These are phyloP conservation scores for Typhlomys cinereus DNA, from an alignment of 2,113 vertebrate species.

Conservation along the genomic window DNA sequence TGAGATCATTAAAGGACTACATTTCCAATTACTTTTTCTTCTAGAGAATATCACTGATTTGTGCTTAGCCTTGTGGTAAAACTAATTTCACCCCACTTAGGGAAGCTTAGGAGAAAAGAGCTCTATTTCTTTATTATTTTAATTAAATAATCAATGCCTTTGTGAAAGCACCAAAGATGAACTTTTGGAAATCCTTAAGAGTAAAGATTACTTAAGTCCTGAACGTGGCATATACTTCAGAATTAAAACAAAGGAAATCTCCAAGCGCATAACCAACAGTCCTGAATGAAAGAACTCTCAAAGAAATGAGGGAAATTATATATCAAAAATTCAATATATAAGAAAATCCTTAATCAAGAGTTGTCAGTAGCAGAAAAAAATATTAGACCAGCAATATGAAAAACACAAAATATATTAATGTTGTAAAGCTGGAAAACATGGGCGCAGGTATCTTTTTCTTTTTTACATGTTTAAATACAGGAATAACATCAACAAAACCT, in stretches of 20 bases:
- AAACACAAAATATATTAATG: neutral
- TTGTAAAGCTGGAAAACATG: no score
- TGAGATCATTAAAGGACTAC: neutral
- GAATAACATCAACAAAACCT: neutral
- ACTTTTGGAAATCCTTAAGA: neutral
- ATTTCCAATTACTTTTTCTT: neutral
- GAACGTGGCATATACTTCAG: neutral
- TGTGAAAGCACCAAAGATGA: neutral
- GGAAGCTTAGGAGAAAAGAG: neutral
- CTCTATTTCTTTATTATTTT: neutral
- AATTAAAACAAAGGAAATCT: slow-evolving; percentile 39
- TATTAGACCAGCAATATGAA: neutral
- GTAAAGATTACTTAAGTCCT: slow-evolving; percentile 16
- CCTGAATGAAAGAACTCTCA: slow-evolving; percentile 1
- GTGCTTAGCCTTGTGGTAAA: neutral
- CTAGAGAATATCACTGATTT: neutral
- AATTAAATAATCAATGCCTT: slow-evolving; percentile 13
- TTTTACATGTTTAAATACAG: neutral
- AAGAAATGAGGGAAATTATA: neutral
- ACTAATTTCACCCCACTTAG: neutral
- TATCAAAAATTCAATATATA: neutral
- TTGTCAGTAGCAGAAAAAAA: neutral
- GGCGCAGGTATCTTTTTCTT: no score
- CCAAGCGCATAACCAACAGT: neutral
- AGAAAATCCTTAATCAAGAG: neutral